Conservation (phyloP, 1,140 invertebrate species). For the Drosophila subpulchrella region DNA sequence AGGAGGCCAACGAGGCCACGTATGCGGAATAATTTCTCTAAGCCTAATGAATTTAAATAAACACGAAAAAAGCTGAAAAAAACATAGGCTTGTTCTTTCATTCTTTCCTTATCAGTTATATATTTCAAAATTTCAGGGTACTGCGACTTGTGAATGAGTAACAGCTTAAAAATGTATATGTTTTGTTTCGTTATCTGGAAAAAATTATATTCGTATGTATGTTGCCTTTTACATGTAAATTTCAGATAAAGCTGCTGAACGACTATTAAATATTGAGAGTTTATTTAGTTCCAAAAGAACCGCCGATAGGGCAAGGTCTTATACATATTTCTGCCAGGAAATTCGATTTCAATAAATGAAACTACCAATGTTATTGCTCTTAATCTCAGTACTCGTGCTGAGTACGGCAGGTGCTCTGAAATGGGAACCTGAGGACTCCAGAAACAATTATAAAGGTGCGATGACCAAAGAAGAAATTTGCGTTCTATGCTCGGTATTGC, state of each 20-base stretch:
- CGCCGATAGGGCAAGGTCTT: not conserved
- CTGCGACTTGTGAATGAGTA: too few species aligned
- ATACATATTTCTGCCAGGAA: not conserved
- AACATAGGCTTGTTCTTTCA: not conserved
- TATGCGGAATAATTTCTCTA: constrained; percentile 42
- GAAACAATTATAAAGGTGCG: too few species aligned
- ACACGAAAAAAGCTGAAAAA: constrained; percentile 7
- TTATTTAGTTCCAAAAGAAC: not conserved
- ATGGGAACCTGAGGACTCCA: not conserved
- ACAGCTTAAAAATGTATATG: too few species aligned
- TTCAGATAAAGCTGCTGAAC: too few species aligned
- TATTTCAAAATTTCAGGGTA: too few species aligned
- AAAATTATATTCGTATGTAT: too few species aligned
- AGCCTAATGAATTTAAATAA: constrained; percentile 28
- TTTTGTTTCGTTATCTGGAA: too few species aligned
- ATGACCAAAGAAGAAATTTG: not conserved
- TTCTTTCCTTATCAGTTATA: too few species aligned
- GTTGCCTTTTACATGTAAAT: too few species aligned
- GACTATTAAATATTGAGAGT: not conserved
- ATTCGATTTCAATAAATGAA: not conserved
- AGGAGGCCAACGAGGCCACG: constrained; percentile 66
- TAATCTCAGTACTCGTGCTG: not conserved
- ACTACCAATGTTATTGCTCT: not conserved
- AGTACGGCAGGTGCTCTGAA: not conserved
- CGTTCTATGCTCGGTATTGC: too few species aligned